A percentile compares a stretch with the other conserved stretches of the same genome.
Evolutionary conservation across 2,113 vertebrate genomes (phyloP).

Genomic region (Tichodroma muraria): DNA sequence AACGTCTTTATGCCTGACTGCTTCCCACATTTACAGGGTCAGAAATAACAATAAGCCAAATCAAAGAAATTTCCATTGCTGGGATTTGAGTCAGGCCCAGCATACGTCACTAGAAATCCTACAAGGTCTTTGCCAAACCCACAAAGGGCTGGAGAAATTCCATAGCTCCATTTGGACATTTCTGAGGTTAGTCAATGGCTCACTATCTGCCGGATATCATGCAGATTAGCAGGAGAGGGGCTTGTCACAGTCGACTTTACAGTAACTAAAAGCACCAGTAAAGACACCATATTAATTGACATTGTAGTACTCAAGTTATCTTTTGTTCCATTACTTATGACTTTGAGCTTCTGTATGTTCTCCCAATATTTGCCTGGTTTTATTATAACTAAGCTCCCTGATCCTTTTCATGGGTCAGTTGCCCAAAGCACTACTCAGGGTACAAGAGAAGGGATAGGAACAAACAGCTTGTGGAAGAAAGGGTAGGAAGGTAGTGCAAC

Average conservation of each 20-base stretch:
- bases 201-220: conserved; percentile 1
- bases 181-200: conserved; percentile 33
- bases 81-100: conserved; percentile 20
- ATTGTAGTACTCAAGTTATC: neutral
- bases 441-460: neutral
- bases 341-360: neutral
- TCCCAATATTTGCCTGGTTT: neutral
- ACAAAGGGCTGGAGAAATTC: conserved; percentile 20
- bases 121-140: conserved; percentile 31
- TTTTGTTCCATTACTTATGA: neutral
- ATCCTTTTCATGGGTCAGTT: neutral
- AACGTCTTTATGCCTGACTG: neutral
- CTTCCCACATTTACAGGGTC: conserved; percentile 10
- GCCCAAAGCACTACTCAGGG: neutral
- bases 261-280: neutral
- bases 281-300: neutral
- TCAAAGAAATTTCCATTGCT: conserved; percentile 24
- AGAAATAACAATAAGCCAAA: conserved; percentile 28
- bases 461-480: neutral
- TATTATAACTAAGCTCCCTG: neutral
- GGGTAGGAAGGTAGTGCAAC: neutral
- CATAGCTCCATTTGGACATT: neutral
- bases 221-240: neutral
- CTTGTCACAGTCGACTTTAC: neutral
- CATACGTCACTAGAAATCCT: conserved; percentile 15